A percentile compares a stretch with the other conserved stretches of the same genome.
These are phyloP conservation scores for Punctoribates punctum DNA, from an alignment of 2,888 invertebrate species.

Conservation along the genomic window DNA sequence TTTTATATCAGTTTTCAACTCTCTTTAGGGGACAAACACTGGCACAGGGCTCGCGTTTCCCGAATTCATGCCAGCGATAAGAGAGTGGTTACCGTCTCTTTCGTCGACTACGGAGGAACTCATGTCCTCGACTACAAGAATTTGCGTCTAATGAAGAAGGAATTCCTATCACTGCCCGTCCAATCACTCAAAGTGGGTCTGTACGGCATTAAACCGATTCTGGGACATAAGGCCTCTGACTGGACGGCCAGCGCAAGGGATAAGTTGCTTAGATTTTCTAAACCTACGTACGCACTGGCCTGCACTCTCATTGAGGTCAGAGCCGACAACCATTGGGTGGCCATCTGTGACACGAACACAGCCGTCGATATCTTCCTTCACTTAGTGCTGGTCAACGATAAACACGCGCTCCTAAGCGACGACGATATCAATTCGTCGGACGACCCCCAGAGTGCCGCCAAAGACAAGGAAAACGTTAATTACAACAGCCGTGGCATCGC, in stretches of 20 bases:
- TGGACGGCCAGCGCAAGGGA: constrained; percentile 1
- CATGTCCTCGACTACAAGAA: background rate
- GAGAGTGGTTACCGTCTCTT: background rate
- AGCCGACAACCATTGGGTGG: background rate
- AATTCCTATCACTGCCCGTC: background rate
- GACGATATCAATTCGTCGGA: background rate
- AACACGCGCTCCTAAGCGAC: background rate
- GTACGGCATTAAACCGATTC: constrained; percentile 21
- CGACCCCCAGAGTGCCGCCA: background rate
- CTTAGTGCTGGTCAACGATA: background rate
- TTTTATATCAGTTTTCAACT: background rate
- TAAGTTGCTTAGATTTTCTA: background rate
- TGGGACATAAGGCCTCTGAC: background rate
- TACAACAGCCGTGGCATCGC: no score
- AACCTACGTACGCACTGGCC: background rate
- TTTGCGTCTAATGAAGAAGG: background rate
- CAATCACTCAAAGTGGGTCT: background rate
- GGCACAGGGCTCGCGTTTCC: constrained; percentile 11
- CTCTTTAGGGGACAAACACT: background rate
- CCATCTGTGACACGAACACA: constrained; percentile 12
- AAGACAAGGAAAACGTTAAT: background rate
- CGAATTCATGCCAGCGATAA: background rate
- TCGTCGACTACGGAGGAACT: constrained; percentile 11
- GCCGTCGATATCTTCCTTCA: background rate
- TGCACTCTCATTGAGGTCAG: background rate